Conservation (phyloP, 2,888 invertebrate species). For the Papilio gigon region DNA sequence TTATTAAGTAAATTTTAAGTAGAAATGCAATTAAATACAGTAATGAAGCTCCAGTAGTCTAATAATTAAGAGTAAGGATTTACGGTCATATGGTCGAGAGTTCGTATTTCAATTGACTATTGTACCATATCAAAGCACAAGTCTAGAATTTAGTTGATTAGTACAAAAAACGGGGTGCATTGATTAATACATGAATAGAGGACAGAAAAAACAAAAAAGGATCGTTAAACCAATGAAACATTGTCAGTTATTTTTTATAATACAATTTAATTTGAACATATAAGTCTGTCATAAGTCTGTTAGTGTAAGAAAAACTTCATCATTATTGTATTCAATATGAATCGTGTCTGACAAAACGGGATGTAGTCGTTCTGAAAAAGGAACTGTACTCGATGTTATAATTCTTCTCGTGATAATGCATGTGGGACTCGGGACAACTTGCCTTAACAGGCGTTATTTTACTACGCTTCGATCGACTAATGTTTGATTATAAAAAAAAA, state of each 20-base stretch:
- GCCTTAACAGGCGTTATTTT: slow-evolving; percentile 29
- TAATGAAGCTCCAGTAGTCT: too few relatives aligned
- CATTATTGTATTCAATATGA: slow-evolving; percentile 31
- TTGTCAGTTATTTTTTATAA: background rate
- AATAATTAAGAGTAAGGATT: too few relatives aligned
- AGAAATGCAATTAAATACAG: too few relatives aligned
- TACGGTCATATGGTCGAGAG: too few relatives aligned
- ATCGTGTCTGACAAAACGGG: slow-evolving; percentile 57
- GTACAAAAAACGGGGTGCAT: too few relatives aligned
- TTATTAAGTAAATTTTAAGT: too few relatives aligned
- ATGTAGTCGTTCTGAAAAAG: slow-evolving; percentile 49
- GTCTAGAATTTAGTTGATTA: too few relatives aligned
- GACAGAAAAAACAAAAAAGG: too few relatives aligned
- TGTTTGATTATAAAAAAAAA: slow-evolving; percentile 5
- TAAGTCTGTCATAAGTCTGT: background rate
- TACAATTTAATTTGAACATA: background rate
- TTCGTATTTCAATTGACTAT: too few relatives aligned
- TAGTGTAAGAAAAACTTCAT: slow-evolving; percentile 28
- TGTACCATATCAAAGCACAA: too few relatives aligned
- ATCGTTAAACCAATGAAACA: background rate
- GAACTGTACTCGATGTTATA: slow-evolving; percentile 54
- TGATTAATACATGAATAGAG: too few relatives aligned
- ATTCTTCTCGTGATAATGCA: slow-evolving; percentile 51
- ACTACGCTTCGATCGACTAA: slow-evolving; percentile 22
- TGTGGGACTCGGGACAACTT: slow-evolving; percentile 41